phyloP scores from a whole-genome alignment of 2,113 vertebrate genomes.

The Ploceus nigricollis region DNA sequence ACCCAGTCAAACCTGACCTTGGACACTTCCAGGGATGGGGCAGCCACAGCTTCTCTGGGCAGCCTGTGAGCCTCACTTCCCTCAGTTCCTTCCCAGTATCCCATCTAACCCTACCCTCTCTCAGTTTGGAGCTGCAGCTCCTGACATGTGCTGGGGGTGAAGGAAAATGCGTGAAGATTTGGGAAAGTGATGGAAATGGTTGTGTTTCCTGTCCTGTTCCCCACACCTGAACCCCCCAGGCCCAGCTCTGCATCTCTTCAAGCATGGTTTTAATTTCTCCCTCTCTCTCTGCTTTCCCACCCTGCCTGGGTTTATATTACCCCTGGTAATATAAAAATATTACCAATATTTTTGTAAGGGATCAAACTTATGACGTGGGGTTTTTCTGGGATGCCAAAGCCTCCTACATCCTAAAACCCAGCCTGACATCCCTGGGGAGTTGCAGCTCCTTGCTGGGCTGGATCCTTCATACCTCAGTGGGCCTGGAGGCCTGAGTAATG shows the following conservation, averaged over 20 bases:
- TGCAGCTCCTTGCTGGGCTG: background rate
- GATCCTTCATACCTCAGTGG: background rate
- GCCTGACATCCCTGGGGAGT: background rate
- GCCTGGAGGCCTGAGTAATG: background rate
- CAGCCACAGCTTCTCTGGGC: background rate
- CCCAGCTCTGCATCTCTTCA: background rate
- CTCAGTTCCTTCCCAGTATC: background rate
- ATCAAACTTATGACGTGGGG: accelerated
- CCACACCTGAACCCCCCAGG: background rate
- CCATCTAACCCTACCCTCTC: background rate
- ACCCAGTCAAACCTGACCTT: background rate
- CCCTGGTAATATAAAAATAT: no score
- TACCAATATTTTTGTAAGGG: background rate
- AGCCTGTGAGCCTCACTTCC: background rate
- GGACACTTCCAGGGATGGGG: background rate
- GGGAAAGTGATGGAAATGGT: background rate
- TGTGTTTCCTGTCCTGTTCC: background rate
- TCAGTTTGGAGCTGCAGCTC: background rate
- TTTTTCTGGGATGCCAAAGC: background rate
- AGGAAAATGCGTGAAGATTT: background rate
- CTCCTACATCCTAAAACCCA: background rate
- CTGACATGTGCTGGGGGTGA: background rate
- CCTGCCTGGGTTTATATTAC: no score
- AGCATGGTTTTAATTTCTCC: background rate
- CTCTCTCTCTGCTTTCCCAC: background rate